Evolutionary conservation across 2,888 invertebrate species (phyloP), one percentile per base, ranked within the genome.

Genomic region (Graphium colonna): DNA sequence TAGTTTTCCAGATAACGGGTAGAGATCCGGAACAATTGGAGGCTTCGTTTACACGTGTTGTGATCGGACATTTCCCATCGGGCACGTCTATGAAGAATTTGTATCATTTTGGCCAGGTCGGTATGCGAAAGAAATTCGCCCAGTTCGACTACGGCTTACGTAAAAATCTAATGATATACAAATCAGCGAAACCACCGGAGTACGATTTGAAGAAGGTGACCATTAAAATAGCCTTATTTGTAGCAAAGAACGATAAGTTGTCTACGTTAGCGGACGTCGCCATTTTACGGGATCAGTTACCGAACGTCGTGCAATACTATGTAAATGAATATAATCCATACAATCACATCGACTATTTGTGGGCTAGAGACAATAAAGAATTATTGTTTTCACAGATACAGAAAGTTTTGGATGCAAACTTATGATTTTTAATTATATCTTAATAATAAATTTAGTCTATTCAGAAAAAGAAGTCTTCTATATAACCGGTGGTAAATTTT

Each of bases 151-250:
- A 79, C 44, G 77, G 79, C 0, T 3, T 41, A 0, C 13, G 1
- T 0, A 42, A 58, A 26, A 82, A 81, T 53, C 21, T 72, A 36
- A 16, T 31, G 0, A 12, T 45, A 1, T 82, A 82, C 38, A 60
- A 64, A 0, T 60, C 64, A 0, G 12, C 7, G 0, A 26, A 26
- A 1, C 72, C 79, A 0, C 80, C 80, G 0, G 49, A 56, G 0
- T 81, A 81, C 45, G 62, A 78, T 28, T 49, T 82, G 40, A 60
- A 43, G 7, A 70, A 68, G 45, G 64, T 80, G 4, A 75, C 64
- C 0, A 70, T 73, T 64, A 61, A 61, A 0, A 52, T 69, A 0
- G 67, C 67, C 0, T 31, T 80, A 42, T 28, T 77, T 0, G 69
- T 62, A 2, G 75, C 67, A 0, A 21, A 21, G 5, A 21, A 21